A percentile compares a stretch with the other conserved stretches of the same genome.
phyloP scores from a whole-genome alignment of 1,140 invertebrate genomes.

The Pseudomyrmex sp. region DNA sequence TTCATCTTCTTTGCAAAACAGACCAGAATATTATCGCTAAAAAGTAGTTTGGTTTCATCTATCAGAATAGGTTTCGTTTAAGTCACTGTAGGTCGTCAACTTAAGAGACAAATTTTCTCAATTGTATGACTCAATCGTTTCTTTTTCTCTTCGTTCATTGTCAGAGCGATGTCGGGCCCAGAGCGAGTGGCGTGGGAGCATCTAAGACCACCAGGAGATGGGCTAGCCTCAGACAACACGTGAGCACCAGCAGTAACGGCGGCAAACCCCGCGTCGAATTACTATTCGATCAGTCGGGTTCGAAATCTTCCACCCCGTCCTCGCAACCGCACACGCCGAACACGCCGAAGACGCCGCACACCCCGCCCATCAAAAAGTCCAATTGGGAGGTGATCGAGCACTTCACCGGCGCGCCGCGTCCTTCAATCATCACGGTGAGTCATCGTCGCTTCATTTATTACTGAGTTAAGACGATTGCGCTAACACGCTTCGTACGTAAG shows the following conservation, averaged over 20 bases:
- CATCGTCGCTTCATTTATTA: not conserved
- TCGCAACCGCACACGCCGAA: conserved; percentile 81
- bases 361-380: conserved; percentile 88
- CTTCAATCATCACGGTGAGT: conserved; percentile 81
- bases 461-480: too few species aligned
- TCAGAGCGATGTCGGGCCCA: conserved; percentile 75
- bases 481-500: not conserved
- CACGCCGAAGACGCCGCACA: conserved; percentile 83
- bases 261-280: conserved; percentile 75
- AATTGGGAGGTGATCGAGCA: conserved; percentile 96
- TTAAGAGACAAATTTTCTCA: too few species aligned
- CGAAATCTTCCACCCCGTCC: conserved; percentile 80
- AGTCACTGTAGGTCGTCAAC: too few species aligned
- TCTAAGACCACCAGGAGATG: conserved; percentile 81
- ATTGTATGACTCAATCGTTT: not conserved
- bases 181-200: conserved; percentile 71
- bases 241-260: conserved; percentile 75
- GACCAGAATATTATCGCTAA: too few species aligned
- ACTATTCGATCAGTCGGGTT: conserved; percentile 78
- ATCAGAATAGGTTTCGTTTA: too few species aligned
- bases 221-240: conserved; percentile 85
- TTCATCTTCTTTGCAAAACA: too few species aligned
- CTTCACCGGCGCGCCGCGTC: conserved; percentile 87
- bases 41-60: too few species aligned
- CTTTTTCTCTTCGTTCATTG: conserved; percentile 21